phyloP scores from a whole-genome alignment of 2,888 invertebrate species.

The Lepidocyrtoides sp. region DNA sequence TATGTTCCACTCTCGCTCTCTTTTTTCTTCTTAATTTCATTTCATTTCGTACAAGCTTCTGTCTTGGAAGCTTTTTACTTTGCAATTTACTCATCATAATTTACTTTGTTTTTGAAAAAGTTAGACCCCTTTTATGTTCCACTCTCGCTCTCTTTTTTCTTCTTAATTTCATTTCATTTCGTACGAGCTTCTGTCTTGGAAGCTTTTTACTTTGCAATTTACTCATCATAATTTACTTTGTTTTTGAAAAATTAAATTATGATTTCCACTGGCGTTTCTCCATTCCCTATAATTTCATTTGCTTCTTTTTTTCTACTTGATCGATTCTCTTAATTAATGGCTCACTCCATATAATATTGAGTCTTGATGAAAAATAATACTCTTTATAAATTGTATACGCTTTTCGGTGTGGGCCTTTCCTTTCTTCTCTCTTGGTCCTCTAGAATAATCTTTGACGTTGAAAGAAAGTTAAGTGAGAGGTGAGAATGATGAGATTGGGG shows the following conservation, averaged over 20 bases:
- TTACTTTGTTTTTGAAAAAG: too few relatives aligned
- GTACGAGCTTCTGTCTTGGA: background rate
- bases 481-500: background rate
- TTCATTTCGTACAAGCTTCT: background rate
- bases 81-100: background rate
- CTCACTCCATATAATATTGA: too few relatives aligned
- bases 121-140: slow-evolving; percentile 2
- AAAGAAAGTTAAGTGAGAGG: too few relatives aligned
- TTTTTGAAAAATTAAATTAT: slow-evolving; percentile 22
- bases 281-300: slow-evolving; percentile 9
- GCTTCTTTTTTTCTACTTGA: slow-evolving; percentile 13
- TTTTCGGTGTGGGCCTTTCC: too few relatives aligned
- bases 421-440: too few relatives aligned
- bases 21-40: slow-evolving; percentile 12
- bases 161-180: slow-evolving; percentile 4
- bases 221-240: too few relatives aligned
- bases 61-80: slow-evolving; percentile 24
- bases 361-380: too few relatives aligned
- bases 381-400: too few relatives aligned
- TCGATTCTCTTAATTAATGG: slow-evolving; percentile 25
- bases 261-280: background rate
- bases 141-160: slow-evolving; percentile 18
- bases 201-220: slow-evolving; percentile 11
- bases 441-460: too few relatives aligned
- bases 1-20: slow-evolving; percentile 15